These are phyloP conservation scores for Formicarius rufipectus DNA, from an alignment of 2,113 vertebrate genomes.

Conservation along the genomic window DNA sequence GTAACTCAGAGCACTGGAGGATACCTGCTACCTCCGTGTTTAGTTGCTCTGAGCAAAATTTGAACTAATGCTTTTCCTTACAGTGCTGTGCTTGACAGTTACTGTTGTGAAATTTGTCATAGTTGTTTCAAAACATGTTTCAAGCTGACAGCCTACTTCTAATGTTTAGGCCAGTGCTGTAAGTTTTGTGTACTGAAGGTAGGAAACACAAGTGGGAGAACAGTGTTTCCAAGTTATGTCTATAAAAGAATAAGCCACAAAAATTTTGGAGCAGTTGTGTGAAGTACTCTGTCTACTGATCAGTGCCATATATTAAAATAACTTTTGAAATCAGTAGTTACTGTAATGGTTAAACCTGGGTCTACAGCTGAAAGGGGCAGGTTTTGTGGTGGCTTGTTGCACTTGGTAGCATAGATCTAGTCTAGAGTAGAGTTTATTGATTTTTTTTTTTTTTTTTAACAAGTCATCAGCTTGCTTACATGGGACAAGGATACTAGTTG, in stretches of 20 bases:
- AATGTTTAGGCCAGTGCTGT: neutral
- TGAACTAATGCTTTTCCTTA: neutral
- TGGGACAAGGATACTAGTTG: neutral
- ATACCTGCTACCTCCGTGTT: neutral
- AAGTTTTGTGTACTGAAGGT: neutral
- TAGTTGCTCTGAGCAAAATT: neutral
- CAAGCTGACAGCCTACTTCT: neutral
- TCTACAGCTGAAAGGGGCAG: neutral
- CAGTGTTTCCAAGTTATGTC: neutral
- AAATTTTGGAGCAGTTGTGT: neutral
- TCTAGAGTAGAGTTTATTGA: neutral
- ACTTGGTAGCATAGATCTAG: neutral
- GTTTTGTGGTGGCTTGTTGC: neutral
- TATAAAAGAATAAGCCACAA: neutral
- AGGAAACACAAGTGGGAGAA: neutral
- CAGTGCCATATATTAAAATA: neutral
- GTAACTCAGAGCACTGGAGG: rapidly evolving
- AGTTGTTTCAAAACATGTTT: neutral
- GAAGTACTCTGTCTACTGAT: neutral
- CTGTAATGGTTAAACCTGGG: neutral
- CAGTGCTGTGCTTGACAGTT: neutral
- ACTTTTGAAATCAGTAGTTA: neutral
- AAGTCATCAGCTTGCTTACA: neutral
- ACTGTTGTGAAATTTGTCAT: neutral
- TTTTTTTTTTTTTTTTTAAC: neutral